Conservation (phyloP, 2,113 vertebrate species). For the Gobiocypris rarus region DNA sequence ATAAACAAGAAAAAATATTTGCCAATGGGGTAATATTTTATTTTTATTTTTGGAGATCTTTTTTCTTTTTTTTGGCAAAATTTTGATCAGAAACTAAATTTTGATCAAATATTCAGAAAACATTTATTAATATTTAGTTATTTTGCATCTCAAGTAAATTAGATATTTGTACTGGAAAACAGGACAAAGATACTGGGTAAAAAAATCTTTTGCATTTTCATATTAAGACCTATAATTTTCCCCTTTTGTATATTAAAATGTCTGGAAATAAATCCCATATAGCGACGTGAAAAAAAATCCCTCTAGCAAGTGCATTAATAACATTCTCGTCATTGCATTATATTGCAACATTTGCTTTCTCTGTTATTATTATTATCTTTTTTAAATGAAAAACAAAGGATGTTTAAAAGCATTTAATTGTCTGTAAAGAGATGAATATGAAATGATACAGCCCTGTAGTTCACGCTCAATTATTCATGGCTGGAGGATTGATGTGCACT, state of each 20-base stretch:
- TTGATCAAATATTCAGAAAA: not conserved
- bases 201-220: not conserved
- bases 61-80: no score
- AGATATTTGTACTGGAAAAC: not conserved
- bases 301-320: no score
- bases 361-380: not conserved
- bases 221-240: not conserved
- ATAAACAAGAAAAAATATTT: no score
- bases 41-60: no score
- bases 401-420: not conserved
- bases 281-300: not conserved
- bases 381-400: not conserved
- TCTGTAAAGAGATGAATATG: slow-evolving; percentile 9
- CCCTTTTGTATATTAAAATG: not conserved
- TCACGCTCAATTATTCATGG: slow-evolving; percentile 67
- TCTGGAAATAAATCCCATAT: not conserved
- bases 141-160: not conserved
- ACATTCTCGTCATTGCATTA: not conserved
- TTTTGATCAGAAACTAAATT: no score
- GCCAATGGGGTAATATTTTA: no score
- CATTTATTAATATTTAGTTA: no score
- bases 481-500: slow-evolving; percentile 56
- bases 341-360: not conserved
- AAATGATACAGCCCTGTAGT: not conserved
- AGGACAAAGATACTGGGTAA: not conserved